Conservation (phyloP, 2,113 vertebrate species). For the Picathartes gymnocephalus region DNA sequence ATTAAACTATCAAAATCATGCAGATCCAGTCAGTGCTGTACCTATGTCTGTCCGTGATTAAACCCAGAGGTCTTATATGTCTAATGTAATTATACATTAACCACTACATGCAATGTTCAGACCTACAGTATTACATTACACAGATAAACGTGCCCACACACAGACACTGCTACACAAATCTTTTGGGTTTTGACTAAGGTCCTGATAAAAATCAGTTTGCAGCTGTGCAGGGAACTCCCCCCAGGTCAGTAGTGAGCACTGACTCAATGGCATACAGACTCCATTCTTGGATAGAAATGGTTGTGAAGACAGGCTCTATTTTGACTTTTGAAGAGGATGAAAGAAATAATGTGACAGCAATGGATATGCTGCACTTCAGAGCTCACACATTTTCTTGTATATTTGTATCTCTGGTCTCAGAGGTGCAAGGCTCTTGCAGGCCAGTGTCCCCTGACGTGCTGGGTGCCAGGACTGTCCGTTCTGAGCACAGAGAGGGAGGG, state of each 20-base stretch:
- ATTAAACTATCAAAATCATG: neutral
- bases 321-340: neutral
- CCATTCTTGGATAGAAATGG: neutral
- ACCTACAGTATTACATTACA: neutral
- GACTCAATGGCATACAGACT: neutral
- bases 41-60: neutral
- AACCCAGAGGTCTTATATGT: neutral
- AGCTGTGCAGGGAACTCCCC: neutral
- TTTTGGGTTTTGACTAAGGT: neutral
- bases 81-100: neutral
- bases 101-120: neutral
- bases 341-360: neutral
- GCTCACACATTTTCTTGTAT: neutral
- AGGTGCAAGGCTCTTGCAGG: neutral
- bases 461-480: neutral
- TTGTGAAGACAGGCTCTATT: neutral
- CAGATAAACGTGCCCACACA: neutral
- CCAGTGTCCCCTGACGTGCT: neutral
- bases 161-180: neutral
- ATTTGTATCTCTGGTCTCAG: neutral
- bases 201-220: neutral
- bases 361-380: neutral
- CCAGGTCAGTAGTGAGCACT: neutral
- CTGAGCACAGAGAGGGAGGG: rapidly evolving
- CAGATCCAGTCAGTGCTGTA: neutral